phyloP scores from a whole-genome alignment of 2,113 vertebrate species.

The Onychorhynchus coronatus region DNA sequence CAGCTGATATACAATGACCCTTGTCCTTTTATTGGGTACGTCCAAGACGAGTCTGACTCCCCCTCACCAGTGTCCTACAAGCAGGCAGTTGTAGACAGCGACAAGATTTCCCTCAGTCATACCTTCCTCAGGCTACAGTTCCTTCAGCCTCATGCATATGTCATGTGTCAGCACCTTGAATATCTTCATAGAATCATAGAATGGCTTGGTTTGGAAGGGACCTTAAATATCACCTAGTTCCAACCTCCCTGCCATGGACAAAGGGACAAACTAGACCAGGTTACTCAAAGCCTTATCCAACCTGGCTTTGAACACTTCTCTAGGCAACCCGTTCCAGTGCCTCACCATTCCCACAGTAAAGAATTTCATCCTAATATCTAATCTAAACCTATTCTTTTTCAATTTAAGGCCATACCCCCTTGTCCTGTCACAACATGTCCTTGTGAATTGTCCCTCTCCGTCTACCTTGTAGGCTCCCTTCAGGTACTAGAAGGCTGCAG shows the following conservation, averaged over 20 bases:
- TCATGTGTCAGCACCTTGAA: not conserved
- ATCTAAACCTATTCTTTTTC: not conserved
- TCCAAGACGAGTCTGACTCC: not conserved
- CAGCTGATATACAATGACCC: not conserved
- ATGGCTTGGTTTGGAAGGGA: not conserved
- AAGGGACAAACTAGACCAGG: too few relatives aligned
- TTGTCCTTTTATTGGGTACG: not conserved
- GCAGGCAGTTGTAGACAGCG: not conserved
- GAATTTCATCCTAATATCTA: not conserved
- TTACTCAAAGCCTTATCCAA: not conserved
- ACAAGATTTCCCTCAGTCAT: not conserved
- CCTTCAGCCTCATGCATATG: not conserved
- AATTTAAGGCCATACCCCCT: not conserved
- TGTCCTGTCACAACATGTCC: not conserved
- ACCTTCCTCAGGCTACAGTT: not conserved
- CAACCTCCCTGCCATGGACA: not conserved
- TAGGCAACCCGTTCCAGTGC: not conserved
- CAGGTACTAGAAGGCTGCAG: not conserved
- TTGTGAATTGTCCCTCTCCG: not conserved
- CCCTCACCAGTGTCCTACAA: not conserved
- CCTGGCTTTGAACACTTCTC: not conserved
- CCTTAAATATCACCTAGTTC: not conserved
- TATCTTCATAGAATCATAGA: not conserved
- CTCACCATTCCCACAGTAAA: not conserved
- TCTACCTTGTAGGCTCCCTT: not conserved